A percentile compares a stretch with the other conserved stretches of the same genome.
phyloP scores from a whole-genome alignment of 2,888 invertebrate genomes.

The Epicampocera succincta region DNA sequence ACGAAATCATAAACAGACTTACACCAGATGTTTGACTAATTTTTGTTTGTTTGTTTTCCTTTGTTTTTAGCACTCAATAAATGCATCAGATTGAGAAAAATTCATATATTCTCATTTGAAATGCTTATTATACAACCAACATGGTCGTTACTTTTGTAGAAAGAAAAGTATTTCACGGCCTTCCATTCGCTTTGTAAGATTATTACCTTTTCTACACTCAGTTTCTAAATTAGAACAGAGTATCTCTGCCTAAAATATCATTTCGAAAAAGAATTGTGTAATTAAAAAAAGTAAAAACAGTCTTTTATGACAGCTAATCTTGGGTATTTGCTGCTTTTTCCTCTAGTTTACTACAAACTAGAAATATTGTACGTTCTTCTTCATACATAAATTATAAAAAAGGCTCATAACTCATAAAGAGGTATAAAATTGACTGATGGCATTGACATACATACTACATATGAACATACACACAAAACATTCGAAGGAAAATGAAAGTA shows the following conservation, averaged over 20 bases:
- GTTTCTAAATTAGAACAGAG: slow-evolving; percentile 49
- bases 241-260: too few species aligned
- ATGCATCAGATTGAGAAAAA: too few species aligned
- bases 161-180: slow-evolving; percentile 1
- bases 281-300: slow-evolving; percentile 2
- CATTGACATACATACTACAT: slow-evolving; percentile 48
- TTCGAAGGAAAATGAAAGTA: background rate
- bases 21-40: too few species aligned
- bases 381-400: slow-evolving; percentile 8
- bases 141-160: slow-evolving; percentile 6
- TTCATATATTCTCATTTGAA: background rate
- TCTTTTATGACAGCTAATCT: slow-evolving; percentile 50
- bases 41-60: too few species aligned
- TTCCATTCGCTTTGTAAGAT: slow-evolving; percentile 17
- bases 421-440: slow-evolving; percentile 31
- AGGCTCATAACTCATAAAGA: slow-evolving; percentile 43
- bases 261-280: background rate
- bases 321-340: slow-evolving; percentile 9
- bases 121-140: background rate
- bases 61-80: too few species aligned
- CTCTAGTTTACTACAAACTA: slow-evolving; percentile 25
- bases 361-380: background rate
- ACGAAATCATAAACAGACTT: too few species aligned
- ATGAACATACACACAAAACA: too few species aligned
- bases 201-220: slow-evolving; percentile 35